Conservation (phyloP, 2,797 vertebrate species). For the Gallinago solitaria region DNA sequence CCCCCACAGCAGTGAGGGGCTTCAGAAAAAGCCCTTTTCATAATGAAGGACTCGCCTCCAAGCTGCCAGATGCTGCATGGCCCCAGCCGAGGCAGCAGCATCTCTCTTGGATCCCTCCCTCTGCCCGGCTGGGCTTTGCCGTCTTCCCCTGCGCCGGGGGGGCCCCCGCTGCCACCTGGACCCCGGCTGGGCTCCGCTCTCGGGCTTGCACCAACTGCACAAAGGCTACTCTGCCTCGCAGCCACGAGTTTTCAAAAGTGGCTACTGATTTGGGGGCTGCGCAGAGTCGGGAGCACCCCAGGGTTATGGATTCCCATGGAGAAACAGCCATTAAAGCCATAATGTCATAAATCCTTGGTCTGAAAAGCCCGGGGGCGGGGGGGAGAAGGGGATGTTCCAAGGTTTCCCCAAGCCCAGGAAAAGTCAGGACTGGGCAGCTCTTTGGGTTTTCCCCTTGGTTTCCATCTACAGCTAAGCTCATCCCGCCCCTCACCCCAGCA, state of each 20-base stretch:
- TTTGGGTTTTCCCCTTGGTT: background rate
- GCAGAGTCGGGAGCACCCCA: background rate
- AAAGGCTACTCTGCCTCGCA: background rate
- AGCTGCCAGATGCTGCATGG: background rate
- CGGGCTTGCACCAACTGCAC: background rate
- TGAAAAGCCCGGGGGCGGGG: background rate
- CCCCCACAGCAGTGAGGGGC: background rate
- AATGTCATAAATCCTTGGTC: background rate
- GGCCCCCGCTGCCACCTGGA: background rate
- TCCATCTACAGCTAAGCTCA: background rate
- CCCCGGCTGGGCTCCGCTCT: background rate
- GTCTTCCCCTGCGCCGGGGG: background rate
- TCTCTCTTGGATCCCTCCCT: background rate
- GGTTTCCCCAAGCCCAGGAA: background rate
- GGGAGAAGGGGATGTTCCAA: accelerated
- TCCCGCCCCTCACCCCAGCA: background rate
- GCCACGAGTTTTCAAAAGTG: background rate
- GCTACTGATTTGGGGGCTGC: background rate
- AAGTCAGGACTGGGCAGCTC: background rate
- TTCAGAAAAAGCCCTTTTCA: background rate
- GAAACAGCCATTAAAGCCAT: background rate
- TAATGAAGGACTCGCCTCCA: accelerated
- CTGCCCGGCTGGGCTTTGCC: background rate
- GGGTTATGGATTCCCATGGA: accelerated
- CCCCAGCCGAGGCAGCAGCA: background rate